phyloP scores from a whole-genome alignment of 2,797 vertebrate genomes.

The Eutrigla gurnardus region DNA sequence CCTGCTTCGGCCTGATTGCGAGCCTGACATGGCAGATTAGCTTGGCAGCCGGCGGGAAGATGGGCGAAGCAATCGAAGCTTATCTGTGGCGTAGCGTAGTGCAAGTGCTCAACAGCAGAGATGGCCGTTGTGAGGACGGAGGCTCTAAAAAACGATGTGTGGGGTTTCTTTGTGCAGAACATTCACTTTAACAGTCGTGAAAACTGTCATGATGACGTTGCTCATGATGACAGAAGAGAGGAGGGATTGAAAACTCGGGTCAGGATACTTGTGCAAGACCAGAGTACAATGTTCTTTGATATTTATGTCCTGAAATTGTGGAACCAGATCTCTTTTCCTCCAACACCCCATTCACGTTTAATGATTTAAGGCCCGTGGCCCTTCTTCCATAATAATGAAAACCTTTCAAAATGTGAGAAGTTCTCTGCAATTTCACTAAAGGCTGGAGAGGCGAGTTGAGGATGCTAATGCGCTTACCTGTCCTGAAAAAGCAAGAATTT shows the following conservation, averaged over 20 bases:
- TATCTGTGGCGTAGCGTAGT: constrained; percentile 55
- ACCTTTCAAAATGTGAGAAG: neutral
- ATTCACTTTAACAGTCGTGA: neutral
- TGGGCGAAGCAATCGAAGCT: constrained; percentile 57
- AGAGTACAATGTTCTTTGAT: neutral
- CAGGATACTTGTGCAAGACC: neutral
- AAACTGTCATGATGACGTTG: neutral
- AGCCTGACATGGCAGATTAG: constrained; percentile 69
- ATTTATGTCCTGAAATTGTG: neutral
- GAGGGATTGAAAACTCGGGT: neutral
- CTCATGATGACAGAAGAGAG: neutral
- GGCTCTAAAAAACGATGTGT: constrained; percentile 17
- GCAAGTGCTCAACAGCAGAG: constrained; percentile 44
- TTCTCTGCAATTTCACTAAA: neutral
- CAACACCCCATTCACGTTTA: neutral
- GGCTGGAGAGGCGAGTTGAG: neutral
- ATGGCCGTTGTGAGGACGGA: constrained; percentile 18
- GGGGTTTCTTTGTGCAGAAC: neutral
- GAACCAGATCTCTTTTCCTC: neutral
- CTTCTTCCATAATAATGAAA: neutral
- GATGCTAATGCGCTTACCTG: constrained; percentile 1
- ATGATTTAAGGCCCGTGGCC: neutral
- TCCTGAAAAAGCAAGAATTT: constrained; percentile 6
- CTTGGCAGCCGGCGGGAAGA: constrained; percentile 58
- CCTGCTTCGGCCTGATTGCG: constrained; percentile 71